phyloP scores from a whole-genome alignment of 2,113 vertebrate species.

The Rhabdornis inornatus region DNA sequence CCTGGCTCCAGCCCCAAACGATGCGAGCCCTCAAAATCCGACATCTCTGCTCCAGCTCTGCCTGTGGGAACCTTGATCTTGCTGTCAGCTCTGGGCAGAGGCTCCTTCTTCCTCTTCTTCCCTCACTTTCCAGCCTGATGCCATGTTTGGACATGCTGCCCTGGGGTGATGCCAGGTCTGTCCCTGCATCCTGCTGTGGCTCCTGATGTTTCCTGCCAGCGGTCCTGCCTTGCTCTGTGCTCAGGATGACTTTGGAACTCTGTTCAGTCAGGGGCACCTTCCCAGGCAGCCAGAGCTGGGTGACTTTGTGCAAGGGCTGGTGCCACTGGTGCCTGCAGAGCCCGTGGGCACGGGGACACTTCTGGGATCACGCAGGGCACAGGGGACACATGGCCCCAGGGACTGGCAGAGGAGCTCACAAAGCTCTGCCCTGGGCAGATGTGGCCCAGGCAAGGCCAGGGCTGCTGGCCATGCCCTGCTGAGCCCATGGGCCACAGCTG shows the following conservation, averaged over 20 bases:
- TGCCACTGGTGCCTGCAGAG: neutral
- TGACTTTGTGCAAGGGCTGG: neutral
- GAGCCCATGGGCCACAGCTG: neutral
- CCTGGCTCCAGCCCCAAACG: rapidly evolving
- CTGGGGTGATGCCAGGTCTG: neutral
- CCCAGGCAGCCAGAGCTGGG: neutral
- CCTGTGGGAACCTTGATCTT: neutral
- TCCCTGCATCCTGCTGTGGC: neutral
- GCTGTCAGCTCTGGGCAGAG: neutral
- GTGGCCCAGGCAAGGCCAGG: neutral
- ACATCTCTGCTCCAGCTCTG: neutral
- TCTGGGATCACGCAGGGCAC: neutral
- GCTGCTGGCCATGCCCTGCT: neutral
- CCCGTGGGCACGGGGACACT: neutral
- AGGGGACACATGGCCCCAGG: neutral
- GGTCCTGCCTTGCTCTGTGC: neutral
- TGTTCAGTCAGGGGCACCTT: conserved; percentile 27
- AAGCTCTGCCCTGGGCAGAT: neutral
- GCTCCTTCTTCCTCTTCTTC: neutral
- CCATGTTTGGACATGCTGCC: neutral
- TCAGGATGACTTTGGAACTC: neutral
- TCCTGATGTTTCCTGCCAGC: neutral
- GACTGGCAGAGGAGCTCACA: neutral
- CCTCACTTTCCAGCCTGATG: neutral
- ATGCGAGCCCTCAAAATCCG: neutral